Percentiles rank a stretch among this genome's conserved stretches.
phyloP scores from a whole-genome alignment of 2,797 vertebrate genomes.

The Phalloptychus januarius region DNA sequence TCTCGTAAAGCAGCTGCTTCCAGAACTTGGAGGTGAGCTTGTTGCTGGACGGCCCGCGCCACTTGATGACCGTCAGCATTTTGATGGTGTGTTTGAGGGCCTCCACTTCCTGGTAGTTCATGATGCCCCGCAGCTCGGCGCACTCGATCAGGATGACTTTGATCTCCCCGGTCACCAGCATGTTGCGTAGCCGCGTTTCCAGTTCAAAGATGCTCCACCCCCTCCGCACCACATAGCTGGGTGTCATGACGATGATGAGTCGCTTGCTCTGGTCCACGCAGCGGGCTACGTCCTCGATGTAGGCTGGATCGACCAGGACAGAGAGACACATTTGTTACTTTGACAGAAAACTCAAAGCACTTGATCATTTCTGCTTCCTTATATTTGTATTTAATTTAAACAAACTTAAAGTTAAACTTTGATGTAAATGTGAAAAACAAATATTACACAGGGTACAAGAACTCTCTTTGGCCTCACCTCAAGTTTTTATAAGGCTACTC shows the following conservation, averaged over 20 bases:
- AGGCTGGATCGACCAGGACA: conserved; percentile 81
- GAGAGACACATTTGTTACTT: conserved; percentile 9
- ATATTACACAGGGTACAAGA: conserved; percentile 35
- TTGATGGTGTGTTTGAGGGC: conserved; percentile 98
- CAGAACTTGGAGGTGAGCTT: conserved; percentile 98
- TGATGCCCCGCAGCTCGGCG: conserved; percentile 95
- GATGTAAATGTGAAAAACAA: conserved; percentile 39
- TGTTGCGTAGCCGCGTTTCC: conserved; percentile 96
- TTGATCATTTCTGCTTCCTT: not conserved
- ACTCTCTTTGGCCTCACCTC: conserved; percentile 41
- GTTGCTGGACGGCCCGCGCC: conserved; percentile 96
- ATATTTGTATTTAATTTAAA: not conserved
- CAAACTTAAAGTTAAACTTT: conserved; percentile 9
- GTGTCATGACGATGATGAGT: conserved; percentile 98
- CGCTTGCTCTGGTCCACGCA: conserved; percentile 99
- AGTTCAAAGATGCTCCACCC: conserved; percentile 99
- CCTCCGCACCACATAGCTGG: conserved; percentile 95
- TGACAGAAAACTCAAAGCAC: conserved; percentile 1
- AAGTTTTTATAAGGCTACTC: conserved; percentile 15
- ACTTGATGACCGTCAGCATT: conserved; percentile 96
- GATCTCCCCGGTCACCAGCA: conserved; percentile 96
- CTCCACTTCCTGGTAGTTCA: conserved; percentile 99
- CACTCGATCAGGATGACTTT: conserved; percentile 99
- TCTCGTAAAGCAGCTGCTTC: conserved; percentile 99
- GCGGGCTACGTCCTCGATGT: conserved; percentile 98